Evolutionary conservation across 2,888 invertebrate genomes (phyloP), one percentile per base, ranked within the genome.

Genomic region (Dermolepida albohirtum): DNA sequence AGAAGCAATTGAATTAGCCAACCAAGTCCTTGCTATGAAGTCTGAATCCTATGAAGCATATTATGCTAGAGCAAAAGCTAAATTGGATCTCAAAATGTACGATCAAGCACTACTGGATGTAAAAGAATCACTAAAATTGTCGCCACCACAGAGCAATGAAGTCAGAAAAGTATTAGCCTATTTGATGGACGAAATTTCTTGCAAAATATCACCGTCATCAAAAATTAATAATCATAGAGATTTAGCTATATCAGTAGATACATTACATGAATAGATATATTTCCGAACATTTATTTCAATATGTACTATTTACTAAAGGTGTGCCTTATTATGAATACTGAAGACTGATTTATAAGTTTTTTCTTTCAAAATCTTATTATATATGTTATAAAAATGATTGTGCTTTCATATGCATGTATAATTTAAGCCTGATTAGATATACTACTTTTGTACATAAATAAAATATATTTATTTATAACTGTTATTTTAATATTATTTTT

Each of bases 11-110:
- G 95, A 96, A 79, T 86, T 96, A 73, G 96, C 97, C 7, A 91
- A 93, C 40, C 91, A 95, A 79, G 96, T 95, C 0, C 88, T 96
- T 40, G 89, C 89, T 54, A 86, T 95, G 70, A 93, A 94, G 73
- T 92, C 95, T 1, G 90, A 92, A 79, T 96, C 95, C 2, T 97
- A 94, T 80, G 97, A 97, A 84, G 96, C 96, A 5, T 95, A 91
- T 76, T 97, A 96, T 82, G 96, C 96, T 2, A 88, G 96, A 80
- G 92, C 96, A 0, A 91, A 96, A 78, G 96, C 96, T 6, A 90
- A 91, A 70, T 86, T 95, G 71, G 95, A 96, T 66, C 85, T 91
- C 63, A 89, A 89, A 73, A 85, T 89, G 2, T 88, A 90, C 27
- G 91, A 93, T 73, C 85, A 87, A 62, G 95, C 96, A 0, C 84